Evolutionary conservation across 2,113 vertebrate genomes (phyloP).

Genomic region (Oplegnathus fasciatus): DNA sequence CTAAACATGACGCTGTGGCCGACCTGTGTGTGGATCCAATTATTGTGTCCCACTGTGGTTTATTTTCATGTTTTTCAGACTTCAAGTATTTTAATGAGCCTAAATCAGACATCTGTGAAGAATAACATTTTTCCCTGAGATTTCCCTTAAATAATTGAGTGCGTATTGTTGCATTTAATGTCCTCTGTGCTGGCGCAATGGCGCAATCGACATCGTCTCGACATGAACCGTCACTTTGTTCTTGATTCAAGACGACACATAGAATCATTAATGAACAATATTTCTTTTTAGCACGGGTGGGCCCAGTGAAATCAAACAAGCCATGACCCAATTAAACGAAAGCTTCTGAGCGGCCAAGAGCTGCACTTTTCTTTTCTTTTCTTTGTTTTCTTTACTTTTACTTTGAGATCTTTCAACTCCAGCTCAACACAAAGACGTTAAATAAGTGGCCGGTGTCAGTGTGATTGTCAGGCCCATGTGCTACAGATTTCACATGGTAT

Average conservation of each 20-base stretch:
- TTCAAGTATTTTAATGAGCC: slow-evolving; percentile 11
- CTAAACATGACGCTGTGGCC: slow-evolving; percentile 19
- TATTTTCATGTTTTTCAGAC: slow-evolving; percentile 18
- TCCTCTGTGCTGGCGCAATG: not conserved
- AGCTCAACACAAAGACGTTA: not conserved
- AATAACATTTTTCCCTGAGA: not conserved
- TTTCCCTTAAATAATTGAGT: not conserved
- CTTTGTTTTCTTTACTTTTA: not conserved
- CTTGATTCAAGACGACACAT: not conserved
- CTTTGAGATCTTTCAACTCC: not conserved
- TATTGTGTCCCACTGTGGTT: slow-evolving; percentile 34
- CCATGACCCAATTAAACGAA: not conserved
- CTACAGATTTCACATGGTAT: not conserved
- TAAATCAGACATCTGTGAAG: not conserved
- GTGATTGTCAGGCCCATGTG: not conserved
- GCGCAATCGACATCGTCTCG: not conserved
- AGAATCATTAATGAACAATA: not conserved
- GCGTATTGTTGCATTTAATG: not conserved
- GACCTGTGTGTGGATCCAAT: slow-evolving; percentile 57
- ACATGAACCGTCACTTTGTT: not conserved
- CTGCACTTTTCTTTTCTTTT: not conserved
- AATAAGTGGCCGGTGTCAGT: not conserved
- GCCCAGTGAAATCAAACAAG: not conserved
- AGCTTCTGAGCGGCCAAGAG: not conserved
- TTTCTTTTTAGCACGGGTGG: not conserved